Base-by-base conservation (phyloP, 1,140 invertebrate species). In the Megalopta genalis region DNA sequence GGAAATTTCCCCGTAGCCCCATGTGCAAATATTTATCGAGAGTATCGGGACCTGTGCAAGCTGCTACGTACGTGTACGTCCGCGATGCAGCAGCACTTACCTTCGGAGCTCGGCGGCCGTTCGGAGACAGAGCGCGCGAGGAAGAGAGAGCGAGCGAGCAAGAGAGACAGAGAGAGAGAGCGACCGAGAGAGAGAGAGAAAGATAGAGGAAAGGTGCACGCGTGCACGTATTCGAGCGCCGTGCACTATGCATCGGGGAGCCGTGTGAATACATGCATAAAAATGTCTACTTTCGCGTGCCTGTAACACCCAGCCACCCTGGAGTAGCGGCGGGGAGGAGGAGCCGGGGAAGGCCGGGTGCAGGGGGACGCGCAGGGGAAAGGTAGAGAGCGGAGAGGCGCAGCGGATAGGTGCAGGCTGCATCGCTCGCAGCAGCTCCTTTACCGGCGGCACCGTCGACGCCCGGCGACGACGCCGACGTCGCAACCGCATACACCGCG, bases 21-120 rank as follows among this genome's bases (percentile, higher is more conserved):
- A 88, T 88, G 87, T 77, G 83, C 86, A 88, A 88, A 88, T 88
- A 88, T 88, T 88, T 88, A 88, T 88, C 83, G 85, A 65, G 77
- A 82, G 83, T 87, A 87, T 87, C 83, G 81, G 83, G 80, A 83
- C 66, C 75, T 49, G 68, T 80, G 85, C 86, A 83, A 80, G 83
- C 75, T 81, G 80, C 42, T 82, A 82, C 74, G 72, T 39, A 77
- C 65, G 57, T 81, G 63, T 74, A 75, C 67, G 81, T 59, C 62
- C 69, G 60, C 67, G 69, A 70, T 70, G 83, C 81, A 59, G 83
- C 81, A 59, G 52, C 80, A 60, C 57, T 65, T 62, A 68, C 71
- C 37, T 25, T 46, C 32, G 46, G 39, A 46, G 64, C 39, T 39
- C 1, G 14, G 3, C 9, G 27, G 39, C 23, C n/a, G 12, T 25